These are phyloP conservation scores for Norana najaformis DNA, from an alignment of 2,888 invertebrate genomes.

Conservation along the genomic window DNA sequence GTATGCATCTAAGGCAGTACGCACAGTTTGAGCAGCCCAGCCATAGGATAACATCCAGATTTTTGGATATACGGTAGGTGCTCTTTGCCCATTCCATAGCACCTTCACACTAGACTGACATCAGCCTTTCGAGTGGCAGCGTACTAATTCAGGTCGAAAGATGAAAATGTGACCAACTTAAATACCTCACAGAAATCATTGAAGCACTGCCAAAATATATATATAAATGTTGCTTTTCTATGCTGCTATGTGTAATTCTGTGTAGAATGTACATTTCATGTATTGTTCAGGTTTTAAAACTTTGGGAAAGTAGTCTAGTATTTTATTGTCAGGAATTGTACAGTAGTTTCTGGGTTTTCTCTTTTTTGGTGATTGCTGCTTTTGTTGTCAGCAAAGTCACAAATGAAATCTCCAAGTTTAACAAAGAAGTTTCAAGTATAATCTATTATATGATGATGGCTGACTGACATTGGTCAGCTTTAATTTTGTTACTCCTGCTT, in stretches of 20 bases:
- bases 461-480: not conserved
- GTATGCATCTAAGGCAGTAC: not conserved
- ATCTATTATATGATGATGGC: not conserved
- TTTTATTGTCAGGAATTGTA: not conserved
- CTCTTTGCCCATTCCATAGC: not conserved
- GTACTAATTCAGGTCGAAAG: not conserved
- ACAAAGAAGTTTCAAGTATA: not conserved
- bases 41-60: not conserved
- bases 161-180: conserved; percentile 23
- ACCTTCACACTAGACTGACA: not conserved
- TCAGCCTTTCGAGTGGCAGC: not conserved
- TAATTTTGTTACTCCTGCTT: not conserved
- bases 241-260: not conserved
- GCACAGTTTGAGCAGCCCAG: not conserved
- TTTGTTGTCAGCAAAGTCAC: not conserved
- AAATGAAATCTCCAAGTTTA: not conserved
- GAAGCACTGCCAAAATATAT: not conserved
- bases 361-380: not conserved
- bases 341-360: not conserved
- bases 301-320: conserved; percentile 13
- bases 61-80: not conserved
- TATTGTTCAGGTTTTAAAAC: conserved; percentile 13
- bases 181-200: conserved; percentile 18
- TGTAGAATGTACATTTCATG: not conserved
- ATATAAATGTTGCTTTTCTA: conserved; percentile 13